A percentile compares a stretch with the other conserved stretches of the same genome.
These are phyloP conservation scores for Burhinus oedicnemus DNA, from an alignment of 2,113 vertebrate species.

Conservation along the genomic window DNA sequence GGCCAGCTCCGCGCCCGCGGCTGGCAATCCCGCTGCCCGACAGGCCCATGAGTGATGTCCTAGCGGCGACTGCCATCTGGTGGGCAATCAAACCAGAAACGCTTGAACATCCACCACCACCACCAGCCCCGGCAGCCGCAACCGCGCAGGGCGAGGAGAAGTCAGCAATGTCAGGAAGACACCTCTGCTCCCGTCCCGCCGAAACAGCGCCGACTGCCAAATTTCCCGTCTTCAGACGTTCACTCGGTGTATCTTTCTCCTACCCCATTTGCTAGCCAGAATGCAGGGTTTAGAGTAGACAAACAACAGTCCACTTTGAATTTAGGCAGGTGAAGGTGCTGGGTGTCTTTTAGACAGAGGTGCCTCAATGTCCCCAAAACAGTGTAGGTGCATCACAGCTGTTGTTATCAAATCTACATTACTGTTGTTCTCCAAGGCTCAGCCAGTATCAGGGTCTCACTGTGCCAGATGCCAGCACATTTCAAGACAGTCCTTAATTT, in stretches of 20 bases:
- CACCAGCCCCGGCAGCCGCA: accelerated
- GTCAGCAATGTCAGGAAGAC: accelerated
- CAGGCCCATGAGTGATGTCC: not conserved
- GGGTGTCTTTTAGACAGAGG: not conserved
- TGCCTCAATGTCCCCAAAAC: not conserved
- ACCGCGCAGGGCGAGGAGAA: accelerated
- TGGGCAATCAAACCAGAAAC: not conserved
- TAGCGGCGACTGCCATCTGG: conserved; percentile 70
- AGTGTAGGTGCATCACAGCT: accelerated
- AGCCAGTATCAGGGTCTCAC: accelerated
- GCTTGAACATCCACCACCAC: accelerated
- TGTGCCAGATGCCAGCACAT: not conserved
- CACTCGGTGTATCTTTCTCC: not conserved
- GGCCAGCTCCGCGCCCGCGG: not conserved
- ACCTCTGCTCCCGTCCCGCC: not conserved
- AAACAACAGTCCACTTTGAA: accelerated
- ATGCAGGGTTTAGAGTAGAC: accelerated
- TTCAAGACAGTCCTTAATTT: not conserved
- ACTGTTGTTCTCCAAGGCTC: not conserved
- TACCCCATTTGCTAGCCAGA: accelerated
- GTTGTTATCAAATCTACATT: too few relatives aligned
- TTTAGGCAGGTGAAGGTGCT: not conserved
- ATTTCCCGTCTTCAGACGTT: accelerated
- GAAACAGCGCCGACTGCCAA: accelerated
- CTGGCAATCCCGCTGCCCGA: not conserved